Conservation (phyloP, 2,888 invertebrate species). For the Hydroisotoma schaefferi region DNA sequence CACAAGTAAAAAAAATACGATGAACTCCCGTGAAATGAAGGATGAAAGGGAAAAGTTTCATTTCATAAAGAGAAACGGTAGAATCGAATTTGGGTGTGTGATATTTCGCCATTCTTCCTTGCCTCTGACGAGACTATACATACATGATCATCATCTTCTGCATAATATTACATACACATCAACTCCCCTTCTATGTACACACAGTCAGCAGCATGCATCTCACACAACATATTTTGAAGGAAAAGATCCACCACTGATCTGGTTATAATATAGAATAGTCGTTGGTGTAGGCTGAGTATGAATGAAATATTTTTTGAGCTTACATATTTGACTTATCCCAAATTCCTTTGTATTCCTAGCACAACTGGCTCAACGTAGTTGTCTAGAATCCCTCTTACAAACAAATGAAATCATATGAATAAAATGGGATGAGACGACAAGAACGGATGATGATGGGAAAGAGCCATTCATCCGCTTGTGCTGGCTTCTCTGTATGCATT, state of each 20-base stretch:
- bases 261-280: neutral
- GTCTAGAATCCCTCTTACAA: conserved; percentile 2
- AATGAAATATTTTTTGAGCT: conserved; percentile 9
- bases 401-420: conserved; percentile 17
- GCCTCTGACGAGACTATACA: too few relatives aligned
- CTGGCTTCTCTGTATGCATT: neutral
- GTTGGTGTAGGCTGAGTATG: too few relatives aligned
- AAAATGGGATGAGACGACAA: conserved; percentile 14
- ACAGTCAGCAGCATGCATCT: too few relatives aligned
- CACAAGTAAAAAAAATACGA: neutral
- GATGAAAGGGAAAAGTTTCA: conserved; percentile 17
- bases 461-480: neutral
- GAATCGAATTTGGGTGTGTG: conserved; percentile 24
- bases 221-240: too few relatives aligned
- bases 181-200: too few relatives aligned
- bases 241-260: neutral
- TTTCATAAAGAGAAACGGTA: conserved; percentile 19
- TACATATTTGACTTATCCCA: conserved; percentile 12
- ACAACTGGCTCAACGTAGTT: neutral
- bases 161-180: too few relatives aligned
- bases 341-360: conserved; percentile 9
- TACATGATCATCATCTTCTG: too few relatives aligned
- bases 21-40: conserved; percentile 6
- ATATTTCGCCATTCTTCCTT: neutral
- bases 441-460: conserved; percentile 13